Evolutionary conservation across 1,140 invertebrate species (phyloP), one percentile per base, ranked within the genome.

Genomic region (Apis cerana): DNA sequence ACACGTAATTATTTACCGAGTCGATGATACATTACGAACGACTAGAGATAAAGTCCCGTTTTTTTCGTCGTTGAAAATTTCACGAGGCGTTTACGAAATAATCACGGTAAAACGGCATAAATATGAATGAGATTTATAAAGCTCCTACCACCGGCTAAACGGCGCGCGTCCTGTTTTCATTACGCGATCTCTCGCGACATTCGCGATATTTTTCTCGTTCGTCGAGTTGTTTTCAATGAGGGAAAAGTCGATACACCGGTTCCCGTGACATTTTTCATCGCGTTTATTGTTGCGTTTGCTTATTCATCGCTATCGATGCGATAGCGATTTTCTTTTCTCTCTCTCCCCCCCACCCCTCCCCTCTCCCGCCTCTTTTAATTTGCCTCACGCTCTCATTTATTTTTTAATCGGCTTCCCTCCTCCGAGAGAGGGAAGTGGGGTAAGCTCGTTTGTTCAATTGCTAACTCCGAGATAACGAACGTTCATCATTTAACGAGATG

Each of bases 121-220:
- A 62, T 75, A 50, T 75, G 59, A 64, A 75, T 64, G 59, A 75
- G 48, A 75, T 75, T 50, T 76, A 54, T 65, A 33, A 11, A 54
- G 48, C 43, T 8, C 10, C 33, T 43, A 43, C 33, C 33, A 62
- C 33, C 58, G 9, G n/a, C 15, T 62, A 62, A 75, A 75, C 43
- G 43, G 50, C 50, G 7, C 69, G 23, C 69, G 69, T 71, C 69
- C n/a, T 50, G 50, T 71, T 23, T 75, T 75, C 72, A 64, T 64
- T 64, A 75, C 48, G 17, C 68, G 27, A 52, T 75, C n/a, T 8
- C 43, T 52, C 58, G 12, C 64, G 56, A 59, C 13, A 33, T 48
- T 23, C 43, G 43, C 74, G n/a, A 52, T 64, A 75, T 50, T 68
- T 56, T 52, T 59, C 33, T 43, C 33, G 33, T 23, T 33, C 64